Evolutionary conservation across 2,797 vertebrate genomes (phyloP), one percentile per base, ranked within the genome.

Genomic region (Heteromormyrus szaboi): DNA sequence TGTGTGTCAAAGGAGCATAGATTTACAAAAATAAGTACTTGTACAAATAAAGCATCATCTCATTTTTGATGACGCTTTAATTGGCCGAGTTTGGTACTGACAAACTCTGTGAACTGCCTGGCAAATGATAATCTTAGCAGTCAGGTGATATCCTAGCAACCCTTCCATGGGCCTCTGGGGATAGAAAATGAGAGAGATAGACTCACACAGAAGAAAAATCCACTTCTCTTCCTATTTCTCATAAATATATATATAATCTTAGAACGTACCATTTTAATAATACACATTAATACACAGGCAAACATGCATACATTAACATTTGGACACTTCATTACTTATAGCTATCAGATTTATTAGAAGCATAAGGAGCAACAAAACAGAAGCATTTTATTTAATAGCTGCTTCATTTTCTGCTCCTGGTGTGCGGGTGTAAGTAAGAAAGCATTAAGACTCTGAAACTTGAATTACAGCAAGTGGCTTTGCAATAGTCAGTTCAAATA

Each of bases 61-160:
- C 4, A 72, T 72, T 72, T 72, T 17, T 88, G 59, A 85, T 65
- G 65, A 89, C 3, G 56, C 46, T 85, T 88, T 79, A 89, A 88
- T 85, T 88, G 59, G 48, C 87, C 41, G 68, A 85, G 81, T 11
- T 72, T 33, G 17, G 4, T 22, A 65, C 85, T 33, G 33, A 86
- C 62, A 85, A 76, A 76, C 59, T 54, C 50, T 48, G n/a, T 44
- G 50, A 54, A 85, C 81, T 85, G 81, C 86, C 72, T 46, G 87
- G 59, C 6, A 37, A 88, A 88, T 65, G 8, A 22, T 76, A 56
- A 54, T 72, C 33, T 83, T 83, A 65, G 22, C 56, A 85, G 53
- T 88, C 89, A 89, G 86, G 68, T 83, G 81, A 89, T 89, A 83
- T 87, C 86, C 29, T 87, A 84, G 85, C 68, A 87, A 89, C 72